Evolutionary conservation across 1,140 invertebrate genomes (phyloP).

Genomic region (Drosophila asahinai): DNA sequence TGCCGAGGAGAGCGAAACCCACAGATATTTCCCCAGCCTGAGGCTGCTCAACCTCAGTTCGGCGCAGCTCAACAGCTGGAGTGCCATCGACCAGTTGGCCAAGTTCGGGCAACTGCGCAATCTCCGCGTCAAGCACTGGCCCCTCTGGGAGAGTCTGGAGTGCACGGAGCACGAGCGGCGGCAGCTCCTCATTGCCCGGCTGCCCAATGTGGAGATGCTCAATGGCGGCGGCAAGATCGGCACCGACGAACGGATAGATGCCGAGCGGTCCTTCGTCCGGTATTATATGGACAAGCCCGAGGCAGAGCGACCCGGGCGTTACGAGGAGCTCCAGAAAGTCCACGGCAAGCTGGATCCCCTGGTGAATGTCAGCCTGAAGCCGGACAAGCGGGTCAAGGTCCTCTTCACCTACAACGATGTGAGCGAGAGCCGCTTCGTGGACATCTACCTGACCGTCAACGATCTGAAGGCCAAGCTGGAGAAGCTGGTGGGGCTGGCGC

Average conservation of each 20-base stretch:
- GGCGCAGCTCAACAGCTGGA: conserved; percentile 92
- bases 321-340: conserved; percentile 90
- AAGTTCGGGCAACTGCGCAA: conserved; percentile 93
- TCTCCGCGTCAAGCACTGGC: conserved; percentile 91
- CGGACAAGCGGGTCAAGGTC: conserved; percentile 94
- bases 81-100: conserved; percentile 93
- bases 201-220: conserved; percentile 93
- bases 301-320: conserved; percentile 91
- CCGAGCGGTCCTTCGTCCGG: conserved; percentile 96
- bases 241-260: conserved; percentile 93
- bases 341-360: conserved; percentile 95
- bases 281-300: conserved; percentile 95
- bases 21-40: conserved; percentile 87
- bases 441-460: conserved; percentile 91
- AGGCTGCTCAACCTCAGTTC: conserved; percentile 94
- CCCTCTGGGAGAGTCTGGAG: conserved; percentile 90
- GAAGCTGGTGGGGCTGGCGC: conserved; percentile 91
- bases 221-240: conserved; percentile 95
- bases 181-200: conserved; percentile 93
- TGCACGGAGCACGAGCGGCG: conserved; percentile 94
- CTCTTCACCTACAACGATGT: conserved; percentile 92
- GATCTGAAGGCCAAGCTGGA: conserved; percentile 93
- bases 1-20: conserved; percentile 75
- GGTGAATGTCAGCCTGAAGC: conserved; percentile 93
- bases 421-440: conserved; percentile 90